A percentile compares a stretch with the other conserved stretches of the same genome.
Evolutionary conservation across 2,797 vertebrate genomes (phyloP).

Genomic region (Triplophysa bombifrons): DNA sequence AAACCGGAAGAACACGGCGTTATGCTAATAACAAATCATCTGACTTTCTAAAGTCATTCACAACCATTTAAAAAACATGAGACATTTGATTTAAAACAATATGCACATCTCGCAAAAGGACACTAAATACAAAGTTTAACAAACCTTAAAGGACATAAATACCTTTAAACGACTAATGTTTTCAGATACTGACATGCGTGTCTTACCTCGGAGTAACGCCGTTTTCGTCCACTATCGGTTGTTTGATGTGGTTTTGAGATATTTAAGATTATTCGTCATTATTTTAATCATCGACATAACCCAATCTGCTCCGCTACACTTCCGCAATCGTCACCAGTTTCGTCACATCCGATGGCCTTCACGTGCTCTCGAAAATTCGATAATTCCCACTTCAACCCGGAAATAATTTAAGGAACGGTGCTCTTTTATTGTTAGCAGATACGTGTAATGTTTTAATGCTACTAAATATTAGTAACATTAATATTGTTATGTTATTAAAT

Average conservation of each 20-base stretch:
- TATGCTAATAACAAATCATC: not conserved
- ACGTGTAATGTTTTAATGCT: no score
- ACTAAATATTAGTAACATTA: no score
- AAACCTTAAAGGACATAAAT: not conserved
- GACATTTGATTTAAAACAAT: not conserved
- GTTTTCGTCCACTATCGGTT: not conserved
- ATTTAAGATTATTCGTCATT: not conserved
- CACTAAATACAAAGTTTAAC: not conserved
- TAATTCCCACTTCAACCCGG: no score
- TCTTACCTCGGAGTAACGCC: not conserved
- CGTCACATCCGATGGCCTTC: conserved; percentile 36
- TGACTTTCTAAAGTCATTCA: not conserved
- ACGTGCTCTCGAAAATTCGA: no score
- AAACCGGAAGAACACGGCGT: not conserved
- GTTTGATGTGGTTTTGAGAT: not conserved
- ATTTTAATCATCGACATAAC: not conserved
- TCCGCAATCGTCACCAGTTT: not conserved
- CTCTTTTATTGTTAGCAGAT: no score
- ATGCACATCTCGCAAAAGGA: not conserved
- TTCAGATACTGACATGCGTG: not conserved
- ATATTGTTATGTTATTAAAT: no score
- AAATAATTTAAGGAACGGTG: no score
- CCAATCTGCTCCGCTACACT: not conserved
- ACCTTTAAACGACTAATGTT: not conserved
- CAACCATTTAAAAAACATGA: not conserved